A percentile compares a stretch with the other conserved stretches of the same genome.
Evolutionary conservation across 1,140 invertebrate genomes (phyloP).

Genomic region (Zophobas morio): DNA sequence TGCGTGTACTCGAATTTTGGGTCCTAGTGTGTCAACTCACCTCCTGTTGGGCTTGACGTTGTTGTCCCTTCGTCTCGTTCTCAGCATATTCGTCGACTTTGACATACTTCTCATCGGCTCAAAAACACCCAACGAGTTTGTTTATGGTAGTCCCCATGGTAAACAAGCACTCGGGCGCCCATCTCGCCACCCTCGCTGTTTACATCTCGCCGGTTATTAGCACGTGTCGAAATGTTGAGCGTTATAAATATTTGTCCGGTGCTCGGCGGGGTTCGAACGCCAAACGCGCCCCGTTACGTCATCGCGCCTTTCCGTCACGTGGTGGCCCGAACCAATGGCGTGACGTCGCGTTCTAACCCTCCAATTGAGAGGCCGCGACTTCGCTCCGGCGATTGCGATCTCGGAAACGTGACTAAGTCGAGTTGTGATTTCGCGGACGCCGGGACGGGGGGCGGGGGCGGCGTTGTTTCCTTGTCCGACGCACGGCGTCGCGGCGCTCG

Average conservation of each 20-base stretch:
- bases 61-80: constrained; percentile 75
- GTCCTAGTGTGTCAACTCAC: constrained; percentile 52
- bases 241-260: constrained; percentile 1
- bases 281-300: too few relatives aligned
- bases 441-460: neutral
- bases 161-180: constrained; percentile 15
- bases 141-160: neutral
- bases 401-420: constrained; percentile 29
- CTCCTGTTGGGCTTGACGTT: constrained; percentile 79
- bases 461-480: neutral
- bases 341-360: neutral
- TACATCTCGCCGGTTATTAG: neutral
- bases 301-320: neutral
- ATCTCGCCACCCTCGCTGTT: neutral
- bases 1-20: too few relatives aligned
- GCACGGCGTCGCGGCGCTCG: constrained; percentile 20
- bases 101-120: constrained; percentile 12
- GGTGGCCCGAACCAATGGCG: neutral
- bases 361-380: neutral
- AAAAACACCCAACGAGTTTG: constrained; percentile 9
- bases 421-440: constrained; percentile 2
- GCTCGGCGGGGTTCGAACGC: neutral
- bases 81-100: constrained; percentile 70
- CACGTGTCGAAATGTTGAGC: constrained; percentile 1
- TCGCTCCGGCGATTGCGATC: constrained; percentile 2